Evolutionary conservation across 2,113 vertebrate species (phyloP).

Genomic region (Engraulis encrasicolus): DNA sequence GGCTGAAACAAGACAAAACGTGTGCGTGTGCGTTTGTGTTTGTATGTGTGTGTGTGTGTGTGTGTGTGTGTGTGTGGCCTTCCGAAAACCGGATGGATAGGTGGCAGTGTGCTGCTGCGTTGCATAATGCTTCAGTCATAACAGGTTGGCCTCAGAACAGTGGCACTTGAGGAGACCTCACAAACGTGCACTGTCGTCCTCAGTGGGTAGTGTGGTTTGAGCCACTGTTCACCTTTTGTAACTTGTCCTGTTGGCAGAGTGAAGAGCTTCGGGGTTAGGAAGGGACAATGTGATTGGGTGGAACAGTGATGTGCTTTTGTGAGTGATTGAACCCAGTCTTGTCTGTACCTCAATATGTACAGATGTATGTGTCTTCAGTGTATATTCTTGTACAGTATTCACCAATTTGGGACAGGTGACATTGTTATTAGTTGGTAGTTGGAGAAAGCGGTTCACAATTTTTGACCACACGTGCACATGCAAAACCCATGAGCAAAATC

Average conservation of each 20-base stretch:
- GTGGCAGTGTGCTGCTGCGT: background rate
- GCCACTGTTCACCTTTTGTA: background rate
- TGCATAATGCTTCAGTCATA: background rate
- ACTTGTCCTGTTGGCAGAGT: background rate
- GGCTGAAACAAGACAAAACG: background rate
- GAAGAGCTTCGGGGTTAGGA: background rate
- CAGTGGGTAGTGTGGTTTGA: background rate
- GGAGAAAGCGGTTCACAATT: no score
- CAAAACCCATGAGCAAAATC: no score
- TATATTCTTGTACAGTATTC: background rate
- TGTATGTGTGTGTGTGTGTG: background rate
- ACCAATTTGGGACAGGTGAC: no score
- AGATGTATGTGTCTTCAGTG: constrained; percentile 26
- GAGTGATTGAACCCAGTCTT: constrained; percentile 9
- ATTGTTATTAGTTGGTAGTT: no score
- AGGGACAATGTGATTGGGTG: background rate
- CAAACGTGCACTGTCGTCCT: background rate
- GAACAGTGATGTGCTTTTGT: constrained; percentile 20
- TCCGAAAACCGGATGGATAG: background rate
- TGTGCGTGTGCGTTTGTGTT: background rate
- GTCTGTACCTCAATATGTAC: background rate
- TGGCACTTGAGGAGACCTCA: background rate
- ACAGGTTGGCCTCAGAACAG: background rate
- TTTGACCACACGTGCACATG: no score
- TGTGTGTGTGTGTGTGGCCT: background rate